Evolutionary conservation across 2,888 invertebrate genomes (phyloP), one percentile per base, ranked within the genome.

Genomic region (Linyphia triangularis): DNA sequence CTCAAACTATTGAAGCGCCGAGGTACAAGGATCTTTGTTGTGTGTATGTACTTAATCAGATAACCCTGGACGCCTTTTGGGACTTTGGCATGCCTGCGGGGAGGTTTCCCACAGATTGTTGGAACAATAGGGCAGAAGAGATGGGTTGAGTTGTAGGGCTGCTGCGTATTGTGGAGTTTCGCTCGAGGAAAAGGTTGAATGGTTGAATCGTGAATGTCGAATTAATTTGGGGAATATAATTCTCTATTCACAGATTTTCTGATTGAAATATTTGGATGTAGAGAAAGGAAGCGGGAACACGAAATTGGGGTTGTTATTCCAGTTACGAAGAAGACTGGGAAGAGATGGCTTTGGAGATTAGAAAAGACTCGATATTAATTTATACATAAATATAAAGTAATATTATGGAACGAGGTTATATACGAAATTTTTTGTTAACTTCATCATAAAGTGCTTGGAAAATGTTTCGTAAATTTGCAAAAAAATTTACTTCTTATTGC

Each of bases 31-130:
- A 37, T 77, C 40, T 26, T 22, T 63, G 61, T 63, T 63, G 77
- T 63, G 51, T 51, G 40, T 37, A n/a, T 30, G 33, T 10, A 26
- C 77, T 77, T 77, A 77, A 77, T 77, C 77, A 77, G 77, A 77
- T 77, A 77, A 77, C 37, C 16, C 43, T 40, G 24, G 16, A 5
- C 9, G 70, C 24, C 40, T 70, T 22, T 61, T 13, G 30, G 67
- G 67, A 30, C 2, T 28, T 51, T 51, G 51, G 13, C 51, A 40
- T 9, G 40, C 10, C 16, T 40, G 40, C 16, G 40, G 40, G 10
- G n/a, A 51, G 51, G 51, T 51, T 51, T 51, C 51, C 1, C 51
- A n/a, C 51, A 51, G n/a, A 51, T 51, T 51, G 51, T 51, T 51
- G 51, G 51, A 51, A 51, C 51, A 51, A 51, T 51, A n/a, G 51